phyloP scores from a whole-genome alignment of 64 coral and sea anemone genomes.

The Anthopleura sola region DNA sequence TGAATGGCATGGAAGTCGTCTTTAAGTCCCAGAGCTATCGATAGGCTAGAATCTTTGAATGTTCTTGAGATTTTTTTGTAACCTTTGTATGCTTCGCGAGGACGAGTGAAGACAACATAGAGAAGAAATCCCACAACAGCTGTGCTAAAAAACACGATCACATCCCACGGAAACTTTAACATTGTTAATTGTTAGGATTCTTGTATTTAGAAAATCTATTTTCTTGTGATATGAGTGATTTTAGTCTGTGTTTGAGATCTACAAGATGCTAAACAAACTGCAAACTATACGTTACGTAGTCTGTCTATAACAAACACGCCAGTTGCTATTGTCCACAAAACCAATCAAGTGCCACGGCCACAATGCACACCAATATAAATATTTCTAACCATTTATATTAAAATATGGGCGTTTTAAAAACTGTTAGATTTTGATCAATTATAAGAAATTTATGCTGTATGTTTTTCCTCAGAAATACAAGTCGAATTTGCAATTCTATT shows the following conservation, averaged over 20 bases:
- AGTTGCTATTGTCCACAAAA: not conserved
- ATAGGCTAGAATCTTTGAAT: constrained; percentile 62
- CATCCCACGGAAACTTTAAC: constrained; percentile 65
- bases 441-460: no score
- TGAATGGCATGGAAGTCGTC: constrained; percentile 79
- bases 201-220: not conserved
- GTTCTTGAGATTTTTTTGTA: constrained; percentile 66
- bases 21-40: constrained; percentile 52
- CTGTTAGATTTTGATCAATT: no score
- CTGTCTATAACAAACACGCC: not conserved
- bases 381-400: not conserved
- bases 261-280: not conserved
- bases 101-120: constrained; percentile 57
- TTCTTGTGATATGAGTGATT: not conserved
- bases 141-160: constrained; percentile 57
- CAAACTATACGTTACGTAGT: not conserved
- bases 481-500: no score
- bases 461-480: no score
- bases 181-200: constrained; percentile 28
- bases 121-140: constrained; percentile 68
- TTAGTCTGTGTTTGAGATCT: not conserved
- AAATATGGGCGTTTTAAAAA: not conserved
- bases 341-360: constrained; percentile 1
- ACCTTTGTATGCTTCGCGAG: constrained; percentile 63
- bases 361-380: not conserved